Conservation (phyloP, 2,113 vertebrate genomes). For the Chunga burmeisteri region DNA sequence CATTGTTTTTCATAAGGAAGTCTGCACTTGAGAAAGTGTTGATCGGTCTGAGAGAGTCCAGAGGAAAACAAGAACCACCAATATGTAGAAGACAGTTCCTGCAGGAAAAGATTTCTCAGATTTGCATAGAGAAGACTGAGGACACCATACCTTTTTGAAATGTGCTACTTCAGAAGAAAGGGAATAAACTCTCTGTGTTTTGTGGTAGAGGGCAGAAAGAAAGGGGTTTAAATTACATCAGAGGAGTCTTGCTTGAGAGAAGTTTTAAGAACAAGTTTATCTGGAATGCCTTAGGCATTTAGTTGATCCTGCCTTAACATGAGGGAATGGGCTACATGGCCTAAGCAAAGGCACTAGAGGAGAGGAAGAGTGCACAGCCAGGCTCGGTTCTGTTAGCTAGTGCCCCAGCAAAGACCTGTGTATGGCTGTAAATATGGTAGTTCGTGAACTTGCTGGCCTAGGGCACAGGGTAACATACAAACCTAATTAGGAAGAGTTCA, state of each 20-base stretch:
- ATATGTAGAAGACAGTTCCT: neutral
- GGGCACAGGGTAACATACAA: neutral
- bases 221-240: neutral
- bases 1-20: neutral
- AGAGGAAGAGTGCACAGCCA: neutral
- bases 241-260: neutral
- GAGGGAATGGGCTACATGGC: neutral
- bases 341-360: neutral
- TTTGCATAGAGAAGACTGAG: neutral
- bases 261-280: neutral
- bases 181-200: neutral
- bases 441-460: neutral
- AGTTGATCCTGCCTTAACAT: neutral
- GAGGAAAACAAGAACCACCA: neutral
- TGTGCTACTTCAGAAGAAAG: neutral
- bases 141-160: neutral
- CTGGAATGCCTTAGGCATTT: neutral
- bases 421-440: neutral
- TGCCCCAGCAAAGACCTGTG: neutral
- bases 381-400: neutral
- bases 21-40: neutral
- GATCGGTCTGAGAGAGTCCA: neutral
- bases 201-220: neutral
- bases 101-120: neutral
- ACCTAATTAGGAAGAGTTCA: neutral